phyloP scores from a whole-genome alignment of 2,888 invertebrate genomes.

The Xanthorhoe designata region DNA sequence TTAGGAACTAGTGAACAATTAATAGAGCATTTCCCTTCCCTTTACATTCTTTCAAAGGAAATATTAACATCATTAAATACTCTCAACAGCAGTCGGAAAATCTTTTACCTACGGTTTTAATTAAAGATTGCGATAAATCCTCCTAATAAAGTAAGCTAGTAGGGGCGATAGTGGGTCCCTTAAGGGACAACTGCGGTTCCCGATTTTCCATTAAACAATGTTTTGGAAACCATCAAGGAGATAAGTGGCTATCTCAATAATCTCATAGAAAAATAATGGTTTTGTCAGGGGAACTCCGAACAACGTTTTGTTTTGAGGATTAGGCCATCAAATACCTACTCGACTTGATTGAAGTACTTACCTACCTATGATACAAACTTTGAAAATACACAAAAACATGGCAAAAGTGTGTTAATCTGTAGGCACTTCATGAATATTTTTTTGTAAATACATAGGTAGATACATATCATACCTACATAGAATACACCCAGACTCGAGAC shows the following conservation, averaged over 20 bases:
- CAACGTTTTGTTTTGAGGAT: background rate
- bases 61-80: background rate
- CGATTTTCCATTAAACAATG: slow-evolving; percentile 55
- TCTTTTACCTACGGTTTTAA: slow-evolving; percentile 47
- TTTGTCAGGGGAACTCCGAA: slow-evolving; percentile 3
- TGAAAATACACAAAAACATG: background rate
- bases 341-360: background rate
- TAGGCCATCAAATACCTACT: background rate
- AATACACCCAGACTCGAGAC: no score
- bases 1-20: no score
- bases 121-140: slow-evolving; percentile 54
- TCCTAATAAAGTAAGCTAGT: slow-evolving; percentile 39
- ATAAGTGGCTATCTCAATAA: slow-evolving; percentile 35
- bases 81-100: slow-evolving; percentile 29
- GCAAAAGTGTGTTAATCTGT: background rate
- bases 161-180: slow-evolving; percentile 47
- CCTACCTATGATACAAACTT: background rate
- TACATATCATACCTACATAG: no score
- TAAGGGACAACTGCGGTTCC: slow-evolving; percentile 48
- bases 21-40: no score
- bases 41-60: background rate
- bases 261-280: slow-evolving; percentile 33
- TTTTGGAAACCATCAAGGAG: slow-evolving; percentile 38
- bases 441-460: no score
- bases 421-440: no score